phyloP scores from a whole-genome alignment of 1,140 invertebrate genomes.

The Oedothorax gibbosus region DNA sequence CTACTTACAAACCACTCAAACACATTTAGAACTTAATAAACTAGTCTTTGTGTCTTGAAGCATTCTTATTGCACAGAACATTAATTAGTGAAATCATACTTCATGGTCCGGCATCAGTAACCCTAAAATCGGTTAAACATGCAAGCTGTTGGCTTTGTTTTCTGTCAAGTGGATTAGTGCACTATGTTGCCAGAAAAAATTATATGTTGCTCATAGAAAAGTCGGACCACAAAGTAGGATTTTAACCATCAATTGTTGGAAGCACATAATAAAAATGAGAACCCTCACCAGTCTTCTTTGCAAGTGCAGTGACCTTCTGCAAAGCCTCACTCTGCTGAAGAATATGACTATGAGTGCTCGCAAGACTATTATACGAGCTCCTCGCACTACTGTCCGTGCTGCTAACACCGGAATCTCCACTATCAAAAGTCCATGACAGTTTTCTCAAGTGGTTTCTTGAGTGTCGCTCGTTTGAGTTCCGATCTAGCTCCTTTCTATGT shows the following conservation, averaged over 20 bases:
- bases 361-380: constrained; percentile 60
- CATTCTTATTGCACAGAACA: too few relatives aligned
- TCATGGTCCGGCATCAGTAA: too few relatives aligned
- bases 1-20: too few relatives aligned
- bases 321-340: constrained; percentile 76
- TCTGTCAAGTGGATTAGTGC: too few relatives aligned
- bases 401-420: constrained; percentile 57
- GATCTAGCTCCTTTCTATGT: constrained; percentile 32
- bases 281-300: constrained; percentile 73
- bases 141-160: too few relatives aligned
- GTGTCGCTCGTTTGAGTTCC: constrained; percentile 60
- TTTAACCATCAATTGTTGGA: background rate
- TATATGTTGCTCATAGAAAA: too few relatives aligned
- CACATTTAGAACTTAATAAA: too few relatives aligned
- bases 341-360: constrained; percentile 67
- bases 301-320: constrained; percentile 82
- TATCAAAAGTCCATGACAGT: constrained; percentile 59
- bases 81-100: too few relatives aligned
- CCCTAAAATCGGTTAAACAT: too few relatives aligned
- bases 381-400: constrained; percentile 60
- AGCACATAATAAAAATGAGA: background rate
- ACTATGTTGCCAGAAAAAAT: too few relatives aligned
- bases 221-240: too few relatives aligned
- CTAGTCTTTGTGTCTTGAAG: too few relatives aligned
- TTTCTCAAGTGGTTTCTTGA: constrained; percentile 54